These are phyloP conservation scores for Oriolus oriolus DNA, from an alignment of 2,113 vertebrate species.

Conservation along the genomic window DNA sequence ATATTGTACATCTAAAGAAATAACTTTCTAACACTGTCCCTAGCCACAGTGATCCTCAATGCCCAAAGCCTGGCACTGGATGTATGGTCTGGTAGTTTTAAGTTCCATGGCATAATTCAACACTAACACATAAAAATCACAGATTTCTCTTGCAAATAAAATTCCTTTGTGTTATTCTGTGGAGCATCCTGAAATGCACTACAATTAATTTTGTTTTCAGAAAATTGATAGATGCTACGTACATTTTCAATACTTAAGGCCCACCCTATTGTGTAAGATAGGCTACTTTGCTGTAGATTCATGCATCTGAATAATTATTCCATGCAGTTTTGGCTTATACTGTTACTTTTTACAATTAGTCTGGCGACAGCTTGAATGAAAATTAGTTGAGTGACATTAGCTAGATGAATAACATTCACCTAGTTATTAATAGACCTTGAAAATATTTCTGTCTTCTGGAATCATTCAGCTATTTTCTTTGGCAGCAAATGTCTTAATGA, in stretches of 20 bases:
- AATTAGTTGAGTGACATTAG: constrained; percentile 25
- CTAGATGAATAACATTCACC: constrained; percentile 35
- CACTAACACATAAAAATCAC: not conserved
- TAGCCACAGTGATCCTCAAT: not conserved
- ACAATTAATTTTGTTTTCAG: not conserved
- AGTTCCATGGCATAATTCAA: not conserved
- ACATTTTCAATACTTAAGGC: not conserved
- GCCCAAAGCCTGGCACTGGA: not conserved
- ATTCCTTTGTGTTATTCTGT: not conserved
- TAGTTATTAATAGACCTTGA: constrained; percentile 54
- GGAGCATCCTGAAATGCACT: not conserved
- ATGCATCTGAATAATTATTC: constrained; percentile 4
- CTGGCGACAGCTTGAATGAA: not conserved
- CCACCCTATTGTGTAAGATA: not conserved
- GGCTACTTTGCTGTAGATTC: not conserved
- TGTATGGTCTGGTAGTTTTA: not conserved
- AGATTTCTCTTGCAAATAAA: not conserved
- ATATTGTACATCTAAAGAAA: not conserved
- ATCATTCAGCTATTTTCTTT: constrained; percentile 49
- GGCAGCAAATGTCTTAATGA: constrained; percentile 26
- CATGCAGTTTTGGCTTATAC: constrained; percentile 25
- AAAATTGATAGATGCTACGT: not conserved
- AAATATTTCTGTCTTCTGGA: constrained; percentile 52
- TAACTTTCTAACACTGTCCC: not conserved
- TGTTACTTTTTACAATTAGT: not conserved